Conservation (phyloP, 2,113 vertebrate genomes). For the Calypte anna region DNA sequence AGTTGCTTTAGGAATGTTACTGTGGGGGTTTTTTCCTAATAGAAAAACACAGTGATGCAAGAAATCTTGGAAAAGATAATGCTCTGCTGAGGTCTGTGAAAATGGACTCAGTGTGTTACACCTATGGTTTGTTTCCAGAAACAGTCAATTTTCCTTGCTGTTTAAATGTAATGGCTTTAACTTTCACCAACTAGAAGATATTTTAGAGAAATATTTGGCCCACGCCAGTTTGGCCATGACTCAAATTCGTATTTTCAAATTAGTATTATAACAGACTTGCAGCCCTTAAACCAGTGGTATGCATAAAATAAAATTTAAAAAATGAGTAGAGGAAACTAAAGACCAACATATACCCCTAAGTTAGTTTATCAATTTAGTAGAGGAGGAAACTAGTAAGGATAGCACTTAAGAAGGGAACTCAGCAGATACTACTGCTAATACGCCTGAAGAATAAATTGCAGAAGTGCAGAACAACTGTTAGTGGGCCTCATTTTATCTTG, state of each 20-base stretch:
- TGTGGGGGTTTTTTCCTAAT: not conserved
- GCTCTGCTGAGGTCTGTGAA: constrained; percentile 16
- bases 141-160: constrained; percentile 19
- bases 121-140: not conserved
- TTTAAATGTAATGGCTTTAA: constrained; percentile 30
- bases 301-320: constrained; percentile 4
- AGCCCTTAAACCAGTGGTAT: not conserved
- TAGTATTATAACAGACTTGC: not conserved
- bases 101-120: constrained; percentile 36
- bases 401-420: not conserved
- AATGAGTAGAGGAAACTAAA: not conserved
- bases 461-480: not conserved
- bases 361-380: not conserved
- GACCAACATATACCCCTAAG: not conserved
- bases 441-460: constrained; percentile 8
- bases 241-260: not conserved
- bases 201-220: not conserved
- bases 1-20: not conserved
- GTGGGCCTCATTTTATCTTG: not conserved
- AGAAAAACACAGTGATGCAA: not conserved
- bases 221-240: not conserved
- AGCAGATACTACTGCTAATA: not conserved
- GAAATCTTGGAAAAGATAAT: constrained; percentile 23
- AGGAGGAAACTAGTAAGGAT: not conserved
- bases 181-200: not conserved